These are phyloP conservation scores for Drosophila micromelanica DNA, from an alignment of 1,140 invertebrate species.

Conservation along the genomic window DNA sequence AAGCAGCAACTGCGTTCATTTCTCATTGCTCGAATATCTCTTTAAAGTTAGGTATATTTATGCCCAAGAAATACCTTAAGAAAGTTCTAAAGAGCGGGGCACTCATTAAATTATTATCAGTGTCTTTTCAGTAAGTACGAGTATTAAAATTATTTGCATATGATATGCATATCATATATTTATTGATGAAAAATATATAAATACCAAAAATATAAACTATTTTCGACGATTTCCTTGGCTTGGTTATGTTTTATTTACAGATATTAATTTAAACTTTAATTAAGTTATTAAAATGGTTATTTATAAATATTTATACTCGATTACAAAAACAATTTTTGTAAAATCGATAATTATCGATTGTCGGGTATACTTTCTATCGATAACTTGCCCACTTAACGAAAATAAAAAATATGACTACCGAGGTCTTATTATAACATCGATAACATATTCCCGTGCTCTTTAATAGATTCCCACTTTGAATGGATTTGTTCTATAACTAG, in stretches of 20 bases:
- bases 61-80: background rate
- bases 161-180: conserved; percentile 32
- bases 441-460: no score
- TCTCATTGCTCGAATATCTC: conserved; percentile 18
- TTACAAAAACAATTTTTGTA: background rate
- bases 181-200: conserved; percentile 42
- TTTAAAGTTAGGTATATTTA: background rate
- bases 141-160: conserved; percentile 36
- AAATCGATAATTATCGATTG: no score
- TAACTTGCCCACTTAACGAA: no score
- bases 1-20: conserved; percentile 36
- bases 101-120: conserved; percentile 50
- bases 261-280: no score
- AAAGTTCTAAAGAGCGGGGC: conserved; percentile 14
- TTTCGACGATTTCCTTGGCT: background rate
- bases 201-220: conserved; percentile 12
- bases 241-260: background rate
- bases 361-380: no score
- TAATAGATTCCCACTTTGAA: no score
- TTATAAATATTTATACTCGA: no score
- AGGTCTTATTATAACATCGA: no score
- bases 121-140: conserved; percentile 14
- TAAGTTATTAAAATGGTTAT: no score
- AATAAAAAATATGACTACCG: no score
- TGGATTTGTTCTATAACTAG: no score